Base-by-base conservation (phyloP, 2,113 vertebrate species). In the Macheiramphus alcinus region DNA sequence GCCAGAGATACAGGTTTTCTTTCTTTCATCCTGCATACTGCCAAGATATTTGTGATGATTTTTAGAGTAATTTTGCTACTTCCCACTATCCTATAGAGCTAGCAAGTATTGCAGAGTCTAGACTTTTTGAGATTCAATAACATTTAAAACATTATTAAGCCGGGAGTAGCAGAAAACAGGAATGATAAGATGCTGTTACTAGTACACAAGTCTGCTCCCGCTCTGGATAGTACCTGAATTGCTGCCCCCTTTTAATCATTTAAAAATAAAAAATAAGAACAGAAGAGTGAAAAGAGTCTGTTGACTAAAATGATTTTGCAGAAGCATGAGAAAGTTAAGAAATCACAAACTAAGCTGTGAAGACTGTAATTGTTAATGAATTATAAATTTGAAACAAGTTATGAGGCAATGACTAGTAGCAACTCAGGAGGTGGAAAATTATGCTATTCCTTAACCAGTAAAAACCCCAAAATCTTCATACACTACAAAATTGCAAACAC, bases 341-440 rank as follows among this genome's bases (percentile, higher is more conserved):
- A 86, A 93, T 34, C 18, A 76, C 29, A 43, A 90, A 84, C 45
- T 32, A 86, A 91, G 80, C 55, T 83, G 34, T 27, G 38, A 80
- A 74, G 29, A 56, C 23, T 56, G 12, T 38, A 47, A 38, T 61
- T 90, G 94, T 95, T 92, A 95, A 92, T 97, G 38, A 90, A 92
- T 72, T 95, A 86, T 52, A 87, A 82, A 93, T 43, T 72, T 72
- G 36, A 86, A 56, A 89, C 19, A 67, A 73, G 66, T 88, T 94
- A 86, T 13, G 53, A 90, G 45, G 63, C 71, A 93, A 72, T 23
- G 26, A 81, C 42, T 86, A 88, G 63, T 6, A 93, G 74, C 36
- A 93, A 72, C 29, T 90, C 20, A 80, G 29, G 8, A 88, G 12
- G 9, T 58, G 13, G n/a, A 66, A 93, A 90, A 83, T 13, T 32